Evolutionary conservation across 2,888 invertebrate species (phyloP), one percentile per base, ranked within the genome.

Genomic region (Idaea straminata): DNA sequence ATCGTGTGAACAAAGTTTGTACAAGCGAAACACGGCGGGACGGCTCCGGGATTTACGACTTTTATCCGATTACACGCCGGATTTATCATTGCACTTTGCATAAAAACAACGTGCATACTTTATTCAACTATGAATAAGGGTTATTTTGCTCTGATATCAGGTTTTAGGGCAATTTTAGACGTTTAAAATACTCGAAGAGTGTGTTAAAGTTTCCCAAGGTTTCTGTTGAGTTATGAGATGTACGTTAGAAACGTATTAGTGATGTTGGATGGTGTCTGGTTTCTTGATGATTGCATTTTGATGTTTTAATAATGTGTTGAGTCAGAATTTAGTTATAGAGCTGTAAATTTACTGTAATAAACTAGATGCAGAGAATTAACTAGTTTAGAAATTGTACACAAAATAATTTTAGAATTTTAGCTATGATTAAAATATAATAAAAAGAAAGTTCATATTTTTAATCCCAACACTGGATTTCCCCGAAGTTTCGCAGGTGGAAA

Each of bases 1-100:
- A 72, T 76, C 84, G 85, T 88, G 89, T 84, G 86, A 89, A 87
- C 84, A 76, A 73, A 79, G 77, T 80, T 78, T 80, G 76, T 81
- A 81, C 78, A 77, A 77, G 76, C 76, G 65, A 75, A 79, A 71
- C 73, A 86, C 83, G 83, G 79, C 83, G 65, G 60, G 59, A 34
- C 65, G 66, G 64, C 62, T 67, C 66, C 59, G n/a, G 67, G 69
- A 83, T 83, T 82, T 82, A 83, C 80, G 66, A 69, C 71, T 70
- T 73, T 67, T 75, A 79, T 77, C 79, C 75, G 77, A 81, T 78
- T 79, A 80, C 76, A 66, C 66, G 64, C 69, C 67, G 64, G 74
- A 77, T 75, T 74, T 73, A 72, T 69, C 69, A 74, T 76, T 78
- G 77, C 76, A 77, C 69, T 79, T 72, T 74, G 73, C 73, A 74